Conservation (phyloP, 2,113 vertebrate species). For the Ctenomys sociabilis region DNA sequence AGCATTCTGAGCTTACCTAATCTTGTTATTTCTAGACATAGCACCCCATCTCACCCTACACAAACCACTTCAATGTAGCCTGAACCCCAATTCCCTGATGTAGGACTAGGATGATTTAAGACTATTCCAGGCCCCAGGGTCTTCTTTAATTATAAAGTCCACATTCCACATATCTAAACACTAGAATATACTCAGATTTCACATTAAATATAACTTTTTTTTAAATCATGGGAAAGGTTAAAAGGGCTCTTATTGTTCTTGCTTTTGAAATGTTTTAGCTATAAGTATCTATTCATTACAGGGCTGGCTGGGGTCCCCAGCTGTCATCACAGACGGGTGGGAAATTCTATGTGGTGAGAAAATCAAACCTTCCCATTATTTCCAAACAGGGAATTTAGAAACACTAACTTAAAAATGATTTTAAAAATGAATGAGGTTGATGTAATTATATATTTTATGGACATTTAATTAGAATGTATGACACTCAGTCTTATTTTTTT, state of each 20-base stretch:
- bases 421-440: neutral
- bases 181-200: neutral
- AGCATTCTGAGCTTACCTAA: neutral
- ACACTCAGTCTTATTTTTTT: conserved; percentile 6
- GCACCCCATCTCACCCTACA: neutral
- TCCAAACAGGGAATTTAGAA: conserved; percentile 21
- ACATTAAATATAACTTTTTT: conserved; percentile 5
- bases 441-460: conserved; percentile 10
- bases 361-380: conserved; percentile 1
- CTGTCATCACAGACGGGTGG: neutral
- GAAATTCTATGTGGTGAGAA: neutral
- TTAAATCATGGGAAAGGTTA: conserved; percentile 9
- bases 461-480: conserved; percentile 25
- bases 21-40: neutral
- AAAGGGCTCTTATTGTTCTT: conserved; percentile 11
- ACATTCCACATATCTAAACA: neutral
- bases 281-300: neutral
- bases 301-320: neutral
- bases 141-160: neutral
- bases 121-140: neutral
- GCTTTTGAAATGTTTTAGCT: conserved; percentile 29
- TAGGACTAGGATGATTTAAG: neutral
- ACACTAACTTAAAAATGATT: neutral
- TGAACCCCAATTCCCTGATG: neutral
- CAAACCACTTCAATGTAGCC: neutral